Percentiles rank a stretch among this genome's conserved stretches.
Conservation (phyloP, 2,113 vertebrate species). For the Macrotis lagotis region DNA sequence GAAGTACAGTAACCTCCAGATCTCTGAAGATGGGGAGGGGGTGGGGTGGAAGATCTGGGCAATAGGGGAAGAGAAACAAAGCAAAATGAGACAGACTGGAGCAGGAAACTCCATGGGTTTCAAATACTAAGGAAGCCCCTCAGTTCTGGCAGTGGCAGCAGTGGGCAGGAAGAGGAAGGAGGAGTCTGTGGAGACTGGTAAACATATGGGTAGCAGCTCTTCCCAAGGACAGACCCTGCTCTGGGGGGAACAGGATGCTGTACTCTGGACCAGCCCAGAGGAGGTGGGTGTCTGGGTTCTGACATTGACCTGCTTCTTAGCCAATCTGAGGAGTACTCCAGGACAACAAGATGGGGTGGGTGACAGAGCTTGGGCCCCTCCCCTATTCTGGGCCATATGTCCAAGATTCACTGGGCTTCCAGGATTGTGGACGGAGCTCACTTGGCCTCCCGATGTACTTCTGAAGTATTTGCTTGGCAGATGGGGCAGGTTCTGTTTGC, state of each 20-base stretch:
- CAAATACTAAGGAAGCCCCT: slow-evolving; percentile 47
- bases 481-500: slow-evolving; percentile 99
- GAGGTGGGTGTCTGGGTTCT: not conserved
- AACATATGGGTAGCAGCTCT: slow-evolving; percentile 70
- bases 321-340: slow-evolving; percentile 69
- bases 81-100: not conserved
- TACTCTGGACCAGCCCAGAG: not conserved
- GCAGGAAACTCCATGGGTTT: not conserved
- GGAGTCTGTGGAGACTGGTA: slow-evolving; percentile 85
- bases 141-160: slow-evolving; percentile 73
- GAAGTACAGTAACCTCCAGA: not conserved
- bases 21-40: not conserved
- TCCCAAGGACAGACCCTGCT: not conserved
- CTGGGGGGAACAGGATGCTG: not conserved
- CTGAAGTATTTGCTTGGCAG: slow-evolving; percentile 98
- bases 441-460: slow-evolving; percentile 96
- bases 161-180: slow-evolving; percentile 55
- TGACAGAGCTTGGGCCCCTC: slow-evolving; percentile 57
- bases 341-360: slow-evolving; percentile 40
- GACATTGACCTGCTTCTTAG: slow-evolving; percentile 40
- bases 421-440: slow-evolving; percentile 85
- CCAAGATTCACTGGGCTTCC: slow-evolving; percentile 78
- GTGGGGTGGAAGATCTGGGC: slow-evolving; percentile 49
- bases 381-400: slow-evolving; percentile 76
- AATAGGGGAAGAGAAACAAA: slow-evolving; percentile 58